Evolutionary conservation across 2,797 vertebrate genomes (phyloP), one percentile per base, ranked within the genome.

Genomic region (Myiothlypis chrysogaster): DNA sequence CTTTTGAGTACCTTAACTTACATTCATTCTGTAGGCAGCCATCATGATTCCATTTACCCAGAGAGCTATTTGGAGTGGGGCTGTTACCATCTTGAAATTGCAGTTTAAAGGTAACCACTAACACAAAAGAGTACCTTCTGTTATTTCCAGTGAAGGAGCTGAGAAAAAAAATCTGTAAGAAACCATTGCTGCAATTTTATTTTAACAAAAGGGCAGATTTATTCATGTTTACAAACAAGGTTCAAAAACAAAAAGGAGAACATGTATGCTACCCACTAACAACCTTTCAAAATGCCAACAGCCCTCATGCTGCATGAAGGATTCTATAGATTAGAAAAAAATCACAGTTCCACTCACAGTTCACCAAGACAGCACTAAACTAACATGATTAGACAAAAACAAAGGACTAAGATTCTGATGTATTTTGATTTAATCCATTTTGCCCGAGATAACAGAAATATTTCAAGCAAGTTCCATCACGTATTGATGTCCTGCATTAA

Each of bases 371-470:
- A 98, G 98, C 97, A 98, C 98, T 98, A 98, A 97, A 97, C 98
- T 98, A 99, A 97, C 98, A 98, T 98, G 98, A 98, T 97, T 96
- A 97, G 97, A 98, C 98, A 98, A 98, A 99, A 98, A 98, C 98
- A 98, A 98, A 98, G 97, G 98, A 98, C 98, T 98, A 98, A 98
- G 97, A 97, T 99, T 98, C 98, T 98, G 98, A 98, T 98, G 97
- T 98, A 98, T 98, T 98, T 98, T 98, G 98, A 98, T 99, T 98
- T 98, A 98, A 98, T 98, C 98, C 98, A 98, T 98, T 98, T 98
- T 98, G 99, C 98, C 99, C 98, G 97, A 99, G 99, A 99, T 97
- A 98, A 98, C 97, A 98, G 98, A 98, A 98, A 98, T 98, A 98
- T 98, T 99, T 98, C 98, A 99, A 98, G 98, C 98, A 97, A 98